These are phyloP conservation scores for Sebastes fasciatus DNA, from an alignment of 2,113 vertebrate genomes.

Conservation along the genomic window DNA sequence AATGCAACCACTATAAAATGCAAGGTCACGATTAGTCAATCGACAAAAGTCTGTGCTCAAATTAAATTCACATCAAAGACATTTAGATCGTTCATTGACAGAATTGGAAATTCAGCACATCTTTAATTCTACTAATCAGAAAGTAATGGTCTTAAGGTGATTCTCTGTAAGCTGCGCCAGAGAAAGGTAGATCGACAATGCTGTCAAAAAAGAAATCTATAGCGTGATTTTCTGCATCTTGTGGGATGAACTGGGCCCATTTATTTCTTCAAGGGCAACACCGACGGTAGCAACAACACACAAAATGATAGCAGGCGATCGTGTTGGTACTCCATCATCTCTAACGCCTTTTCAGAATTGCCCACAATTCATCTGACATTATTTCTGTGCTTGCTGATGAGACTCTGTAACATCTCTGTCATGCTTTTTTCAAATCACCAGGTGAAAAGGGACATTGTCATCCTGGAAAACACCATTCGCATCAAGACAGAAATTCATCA, in stretches of 20 bases:
- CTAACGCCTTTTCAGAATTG: slow-evolving; percentile 52
- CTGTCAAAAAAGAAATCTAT: slow-evolving; percentile 46
- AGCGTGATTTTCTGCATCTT: slow-evolving; percentile 24
- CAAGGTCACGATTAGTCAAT: background rate
- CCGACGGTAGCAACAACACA: slow-evolving; percentile 29
- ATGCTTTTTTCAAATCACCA: slow-evolving; percentile 56
- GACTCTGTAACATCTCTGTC: slow-evolving; percentile 36
- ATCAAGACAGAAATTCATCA: slow-evolving; percentile 40
- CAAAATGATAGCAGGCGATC: slow-evolving; percentile 26
- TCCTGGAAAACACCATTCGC: slow-evolving; percentile 23
- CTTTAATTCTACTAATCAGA: slow-evolving; percentile 30
- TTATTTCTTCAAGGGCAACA: slow-evolving; percentile 60
- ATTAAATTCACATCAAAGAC: slow-evolving; percentile 11
- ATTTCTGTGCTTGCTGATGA: slow-evolving; percentile 35
- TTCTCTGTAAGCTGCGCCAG: background rate
- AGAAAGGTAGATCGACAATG: slow-evolving; percentile 20
- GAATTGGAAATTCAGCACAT: slow-evolving; percentile 16
- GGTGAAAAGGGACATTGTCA: slow-evolving; percentile 47
- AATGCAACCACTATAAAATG: background rate
- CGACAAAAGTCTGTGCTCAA: background rate
- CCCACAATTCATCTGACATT: slow-evolving; percentile 45
- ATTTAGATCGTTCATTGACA: slow-evolving; percentile 13
- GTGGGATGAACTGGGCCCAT: slow-evolving; percentile 14
- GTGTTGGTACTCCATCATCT: slow-evolving; percentile 52
- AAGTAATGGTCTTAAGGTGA: background rate